Conservation (phyloP, 2,888 invertebrate species). For the Dicycla oo region DNA sequence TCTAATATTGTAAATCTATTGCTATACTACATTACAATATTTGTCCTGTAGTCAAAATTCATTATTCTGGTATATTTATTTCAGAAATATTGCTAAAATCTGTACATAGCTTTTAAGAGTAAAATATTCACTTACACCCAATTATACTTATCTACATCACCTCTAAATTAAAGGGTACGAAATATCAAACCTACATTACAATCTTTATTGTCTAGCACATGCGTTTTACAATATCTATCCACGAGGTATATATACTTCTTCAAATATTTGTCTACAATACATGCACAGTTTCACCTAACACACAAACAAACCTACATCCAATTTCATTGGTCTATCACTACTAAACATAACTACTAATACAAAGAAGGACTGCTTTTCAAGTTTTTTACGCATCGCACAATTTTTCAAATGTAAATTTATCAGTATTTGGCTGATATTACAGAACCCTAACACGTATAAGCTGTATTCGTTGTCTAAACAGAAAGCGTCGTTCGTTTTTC, state of each 20-base stretch:
- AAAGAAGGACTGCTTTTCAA: conserved; percentile 72
- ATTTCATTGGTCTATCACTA: conserved; percentile 79
- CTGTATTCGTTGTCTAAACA: conserved; percentile 60
- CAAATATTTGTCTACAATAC: conserved; percentile 76
- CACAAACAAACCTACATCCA: conserved; percentile 82
- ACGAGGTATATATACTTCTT: conserved; percentile 62
- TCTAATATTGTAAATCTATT: conserved; percentile 33
- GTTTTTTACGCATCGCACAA: conserved; percentile 72
- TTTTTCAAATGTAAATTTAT: conserved; percentile 60
- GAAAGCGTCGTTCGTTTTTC: conserved; percentile 73
- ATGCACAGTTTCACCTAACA: conserved; percentile 84
- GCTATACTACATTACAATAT: conserved; percentile 33
- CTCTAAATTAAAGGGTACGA: conserved; percentile 45
- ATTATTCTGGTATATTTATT: conserved; percentile 4
- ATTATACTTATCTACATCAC: conserved; percentile 42
- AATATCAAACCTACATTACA: conserved; percentile 55
- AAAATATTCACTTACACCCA: conserved; percentile 41
- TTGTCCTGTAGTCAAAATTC: conserved; percentile 2
- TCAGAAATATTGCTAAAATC: conserved; percentile 25
- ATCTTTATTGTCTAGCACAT: conserved; percentile 66
- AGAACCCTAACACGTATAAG: conserved; percentile 63
- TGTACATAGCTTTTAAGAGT: conserved; percentile 45
- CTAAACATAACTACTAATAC: conserved; percentile 74
- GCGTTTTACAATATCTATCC: conserved; percentile 72
- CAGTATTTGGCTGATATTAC: conserved; percentile 51